Percentiles rank a stretch among this genome's conserved stretches.
Conservation (phyloP, 1,140 invertebrate species). For the Gonatopus flavifemur region DNA sequence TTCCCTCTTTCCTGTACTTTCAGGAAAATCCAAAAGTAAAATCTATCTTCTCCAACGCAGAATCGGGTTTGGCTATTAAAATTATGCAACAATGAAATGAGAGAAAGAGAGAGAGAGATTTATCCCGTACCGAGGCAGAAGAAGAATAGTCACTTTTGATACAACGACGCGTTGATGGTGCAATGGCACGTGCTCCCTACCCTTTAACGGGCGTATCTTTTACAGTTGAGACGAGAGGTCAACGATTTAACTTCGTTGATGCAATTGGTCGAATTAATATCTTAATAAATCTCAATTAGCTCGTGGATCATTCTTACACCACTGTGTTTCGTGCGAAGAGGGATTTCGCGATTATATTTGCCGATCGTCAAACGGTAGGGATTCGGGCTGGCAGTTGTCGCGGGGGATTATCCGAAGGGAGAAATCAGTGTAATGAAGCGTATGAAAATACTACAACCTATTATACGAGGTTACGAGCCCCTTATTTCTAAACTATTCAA, state of each 20-base stretch:
- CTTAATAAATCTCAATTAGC: constrained; percentile 49
- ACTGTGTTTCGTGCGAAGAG: too few species aligned
- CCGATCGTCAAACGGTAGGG: constrained; percentile 1
- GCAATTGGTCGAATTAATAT: constrained; percentile 46
- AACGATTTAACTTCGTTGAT: constrained; percentile 47
- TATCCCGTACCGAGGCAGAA: background rate
- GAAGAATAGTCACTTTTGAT: background rate
- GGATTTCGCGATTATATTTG: too few species aligned
- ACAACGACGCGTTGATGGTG: background rate
- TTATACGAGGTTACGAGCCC: too few species aligned
- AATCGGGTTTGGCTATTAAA: too few species aligned
- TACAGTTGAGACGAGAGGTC: constrained; percentile 37
- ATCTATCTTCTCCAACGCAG: too few species aligned
- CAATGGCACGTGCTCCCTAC: constrained; percentile 28
- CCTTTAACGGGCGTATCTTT: too few species aligned
- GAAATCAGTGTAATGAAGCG: background rate
- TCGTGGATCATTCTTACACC: constrained; percentile 17
- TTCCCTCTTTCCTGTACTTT: too few species aligned
- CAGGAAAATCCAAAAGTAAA: too few species aligned
- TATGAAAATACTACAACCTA: constrained; percentile 5
- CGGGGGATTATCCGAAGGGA: background rate
- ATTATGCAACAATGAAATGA: too few species aligned
- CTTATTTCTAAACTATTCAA: too few species aligned
- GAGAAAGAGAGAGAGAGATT: background rate
- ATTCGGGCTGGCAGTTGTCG: constrained; percentile 12